phyloP scores from a whole-genome alignment of 2,888 invertebrate genomes.

The Latheticus oryzae region DNA sequence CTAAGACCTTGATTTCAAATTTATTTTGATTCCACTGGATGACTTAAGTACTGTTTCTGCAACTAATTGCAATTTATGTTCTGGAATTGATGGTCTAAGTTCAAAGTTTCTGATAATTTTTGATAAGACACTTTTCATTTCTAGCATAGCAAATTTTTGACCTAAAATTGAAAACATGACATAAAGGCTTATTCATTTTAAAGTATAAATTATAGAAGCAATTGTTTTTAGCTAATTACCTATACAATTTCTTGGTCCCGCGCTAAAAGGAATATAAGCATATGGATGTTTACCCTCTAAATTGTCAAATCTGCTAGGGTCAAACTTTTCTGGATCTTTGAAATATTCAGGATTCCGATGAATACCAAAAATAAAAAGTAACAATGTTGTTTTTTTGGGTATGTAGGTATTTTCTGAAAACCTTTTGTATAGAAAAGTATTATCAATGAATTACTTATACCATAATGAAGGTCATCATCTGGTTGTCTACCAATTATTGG shows the following conservation, averaged over 20 bases:
- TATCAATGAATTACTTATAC: too few species aligned
- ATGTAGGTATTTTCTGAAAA: conserved; percentile 45
- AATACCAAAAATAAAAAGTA: conserved; percentile 64
- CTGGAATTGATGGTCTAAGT: conserved; percentile 8
- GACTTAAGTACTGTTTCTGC: conserved; percentile 22
- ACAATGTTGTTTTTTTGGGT: conserved; percentile 61
- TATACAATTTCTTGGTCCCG: conserved; percentile 74
- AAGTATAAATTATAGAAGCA: not conserved
- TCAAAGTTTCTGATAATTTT: conserved; percentile 21
- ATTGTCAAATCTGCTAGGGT: conserved; percentile 69
- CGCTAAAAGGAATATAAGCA: conserved; percentile 73
- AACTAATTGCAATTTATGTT: conserved; percentile 10
- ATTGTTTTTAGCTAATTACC: conserved; percentile 58
- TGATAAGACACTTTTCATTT: conserved; percentile 15
- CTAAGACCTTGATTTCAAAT: not conserved
- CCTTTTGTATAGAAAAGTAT: too few species aligned
- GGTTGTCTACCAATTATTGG: conserved; percentile 52
- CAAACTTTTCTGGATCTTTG: conserved; percentile 68
- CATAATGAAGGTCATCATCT: conserved; percentile 45
- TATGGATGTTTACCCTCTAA: conserved; percentile 66
- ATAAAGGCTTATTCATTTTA: not conserved
- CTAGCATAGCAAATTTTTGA: conserved; percentile 27
- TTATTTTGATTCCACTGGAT: conserved; percentile 14
- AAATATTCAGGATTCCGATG: conserved; percentile 68
- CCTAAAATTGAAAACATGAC: conserved; percentile 5